Evolutionary conservation across 2,113 vertebrate species (phyloP), one percentile per base, ranked within the genome.

Genomic region (Steatornis caripensis): DNA sequence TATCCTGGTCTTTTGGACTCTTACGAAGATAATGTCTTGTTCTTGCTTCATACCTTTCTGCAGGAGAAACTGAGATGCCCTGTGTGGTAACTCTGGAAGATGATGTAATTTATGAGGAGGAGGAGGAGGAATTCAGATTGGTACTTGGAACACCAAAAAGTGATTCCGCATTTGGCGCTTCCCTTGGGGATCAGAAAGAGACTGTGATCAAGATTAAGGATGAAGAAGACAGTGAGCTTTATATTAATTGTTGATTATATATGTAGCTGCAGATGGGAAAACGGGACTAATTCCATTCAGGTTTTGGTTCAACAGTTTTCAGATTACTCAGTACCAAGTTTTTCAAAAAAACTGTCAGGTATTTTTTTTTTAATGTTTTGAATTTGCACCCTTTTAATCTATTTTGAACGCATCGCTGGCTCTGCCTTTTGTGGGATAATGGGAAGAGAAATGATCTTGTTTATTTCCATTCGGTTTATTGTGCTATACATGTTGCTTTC

Each of bases 51-150:
- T 41, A 46, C 72, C 29, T 69, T 61, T 34, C 36, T 92, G 14
- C 78, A 99, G 99, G 99, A 80, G 98, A 99, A 89, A 98, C 94
- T 34, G 98, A 99, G 93, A 99, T 99, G 93, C 95, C 97, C 1
- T 99, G 98, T 69, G 85, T 98, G 39, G 98, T 99, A 15, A 97
- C 92, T 54, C 96, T 99, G 86, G 96, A 98, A 72, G 98, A 99
- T 53, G 98, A 99, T 96, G 95, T 96, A 4, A 39, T 98, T 78
- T 98, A 98, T 39, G 99, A 99, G 68, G 98, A 99, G 34, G n/a
- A n/a, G n/a, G 97, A 99, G 12, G 98, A 99, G 84, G 99, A 99
- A 84, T 98, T 99, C 78, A 98, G 98, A 26, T 91, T 99, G 71
- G 90, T 98, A 61, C 97, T 99, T 91, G 98, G 98, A 64, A 96